Evolutionary conservation across 2,113 vertebrate species (phyloP).

Genomic region (Brachionichthys hirsutus): DNA sequence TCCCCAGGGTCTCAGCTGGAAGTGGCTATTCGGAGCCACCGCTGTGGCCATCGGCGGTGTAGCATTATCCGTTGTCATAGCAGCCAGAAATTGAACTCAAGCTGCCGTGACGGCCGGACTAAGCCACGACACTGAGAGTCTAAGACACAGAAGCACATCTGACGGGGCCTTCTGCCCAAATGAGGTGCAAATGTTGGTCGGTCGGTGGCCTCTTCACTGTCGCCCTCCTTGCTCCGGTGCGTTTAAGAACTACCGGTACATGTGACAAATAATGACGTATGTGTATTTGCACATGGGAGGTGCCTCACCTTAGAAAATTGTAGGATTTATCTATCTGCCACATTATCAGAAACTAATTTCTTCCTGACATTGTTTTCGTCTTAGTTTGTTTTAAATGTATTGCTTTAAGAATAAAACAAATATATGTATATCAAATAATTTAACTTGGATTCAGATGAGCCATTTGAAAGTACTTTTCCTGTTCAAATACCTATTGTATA

Average conservation of each 20-base stretch:
- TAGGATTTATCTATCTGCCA: slow-evolving; percentile 36
- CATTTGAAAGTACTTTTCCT: slow-evolving; percentile 15
- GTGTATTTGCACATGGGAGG: slow-evolving; percentile 37
- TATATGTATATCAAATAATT: not conserved
- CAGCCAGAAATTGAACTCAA: slow-evolving; percentile 87
- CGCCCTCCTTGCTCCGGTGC: slow-evolving; percentile 58
- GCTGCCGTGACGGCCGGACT: slow-evolving; percentile 26
- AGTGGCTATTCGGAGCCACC: slow-evolving; percentile 96
- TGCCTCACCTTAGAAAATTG: slow-evolving; percentile 37
- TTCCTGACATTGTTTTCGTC: slow-evolving; percentile 43
- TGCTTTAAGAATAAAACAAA: slow-evolving; percentile 6
- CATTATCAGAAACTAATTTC: slow-evolving; percentile 40
- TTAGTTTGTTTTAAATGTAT: slow-evolving; percentile 14
- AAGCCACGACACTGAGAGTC: slow-evolving; percentile 18
- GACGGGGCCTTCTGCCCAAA: slow-evolving; percentile 33
- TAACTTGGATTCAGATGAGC: slow-evolving; percentile 8
- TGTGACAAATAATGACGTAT: slow-evolving; percentile 38
- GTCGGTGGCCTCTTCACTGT: slow-evolving; percentile 38
- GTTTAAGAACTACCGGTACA: slow-evolving; percentile 61
- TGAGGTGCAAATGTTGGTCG: slow-evolving; percentile 17
- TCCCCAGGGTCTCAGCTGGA: slow-evolving; percentile 85
- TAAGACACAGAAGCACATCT: slow-evolving; percentile 45
- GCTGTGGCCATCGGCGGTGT: slow-evolving; percentile 93
- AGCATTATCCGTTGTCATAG: slow-evolving; percentile 94
- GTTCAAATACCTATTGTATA: slow-evolving; percentile 32